Conservation (phyloP, 2,113 vertebrate genomes). For the Osmerus eperlanus region DNA sequence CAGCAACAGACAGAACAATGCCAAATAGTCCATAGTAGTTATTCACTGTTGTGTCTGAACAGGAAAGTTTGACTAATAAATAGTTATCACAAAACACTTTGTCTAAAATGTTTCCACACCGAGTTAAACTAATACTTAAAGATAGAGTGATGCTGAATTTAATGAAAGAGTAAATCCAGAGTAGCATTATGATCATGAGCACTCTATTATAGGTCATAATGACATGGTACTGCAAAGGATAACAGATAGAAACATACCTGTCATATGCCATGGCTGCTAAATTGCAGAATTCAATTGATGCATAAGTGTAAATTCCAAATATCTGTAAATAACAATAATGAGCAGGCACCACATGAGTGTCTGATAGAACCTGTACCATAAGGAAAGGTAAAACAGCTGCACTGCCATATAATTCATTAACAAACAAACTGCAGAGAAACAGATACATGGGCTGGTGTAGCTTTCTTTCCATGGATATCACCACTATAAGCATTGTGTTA, state of each 20-base stretch:
- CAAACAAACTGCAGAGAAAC: conserved; percentile 41
- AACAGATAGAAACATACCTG: conserved; percentile 49
- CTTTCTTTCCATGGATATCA: conserved; percentile 38
- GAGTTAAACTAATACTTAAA: conserved; percentile 18
- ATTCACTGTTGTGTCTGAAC: conserved; percentile 28
- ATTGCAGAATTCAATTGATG: conserved; percentile 32
- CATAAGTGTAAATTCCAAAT: conserved; percentile 52
- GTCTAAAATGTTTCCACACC: conserved; percentile 38
- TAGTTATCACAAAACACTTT: conserved; percentile 50
- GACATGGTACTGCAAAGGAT: conserved; percentile 45
- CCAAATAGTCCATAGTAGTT: conserved; percentile 31
- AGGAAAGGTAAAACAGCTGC: conserved; percentile 32
- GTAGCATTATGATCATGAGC: conserved; percentile 19
- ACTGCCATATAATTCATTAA: conserved; percentile 54
- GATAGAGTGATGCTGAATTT: conserved; percentile 20
- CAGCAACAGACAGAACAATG: conserved; percentile 12
- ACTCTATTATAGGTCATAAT: conserved; percentile 43
- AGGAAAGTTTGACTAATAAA: conserved; percentile 39
- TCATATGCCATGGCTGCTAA: conserved; percentile 57
- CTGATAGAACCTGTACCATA: conserved; percentile 36
- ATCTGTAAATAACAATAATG: conserved; percentile 46
- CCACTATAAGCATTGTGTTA: conserved; percentile 36
- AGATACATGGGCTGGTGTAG: conserved; percentile 59
- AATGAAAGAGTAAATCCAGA: conserved; percentile 31
- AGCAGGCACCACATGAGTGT: conserved; percentile 37